Evolutionary conservation across 2,888 invertebrate species (phyloP), one percentile per base, ranked within the genome.

Genomic region (Euzophera pinguis): DNA sequence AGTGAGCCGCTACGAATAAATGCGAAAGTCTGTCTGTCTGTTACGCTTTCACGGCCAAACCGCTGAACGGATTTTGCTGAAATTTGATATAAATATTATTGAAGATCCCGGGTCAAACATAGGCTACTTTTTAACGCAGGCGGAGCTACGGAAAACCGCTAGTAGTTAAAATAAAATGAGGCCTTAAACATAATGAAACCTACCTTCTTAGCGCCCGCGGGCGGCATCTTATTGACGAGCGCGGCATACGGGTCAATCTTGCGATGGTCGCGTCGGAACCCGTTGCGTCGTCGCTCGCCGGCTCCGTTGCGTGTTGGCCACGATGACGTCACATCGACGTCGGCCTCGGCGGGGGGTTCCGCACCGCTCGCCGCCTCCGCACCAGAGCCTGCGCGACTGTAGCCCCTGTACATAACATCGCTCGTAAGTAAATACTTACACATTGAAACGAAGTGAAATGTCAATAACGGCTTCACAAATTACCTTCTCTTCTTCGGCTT

Each of bases 401-500:
- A 84, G 32, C 86, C 84, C 74, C 89, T 88, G 69, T 0, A 12
- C 14, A 35, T n/a, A n/a, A n/a, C n/a, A n/a, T n/a, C n/a, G n/a
- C n/a, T n/a, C n/a, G 22, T 22, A 22, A 22, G 22, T 22, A 22
- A 22, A 22, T 3, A 22, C 5, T 22, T 22, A 22, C 22, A 22
- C 22, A 22, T 22, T 3, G 22, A n/a, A n/a, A 22, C 22, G 22
- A 22, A 22, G 3, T 3, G 5, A 22, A 22, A 22, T 22, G 22
- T 22, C 22, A 22, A 22, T 22, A 22, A 22, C 22, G 22, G 5
- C 22, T 3, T 3, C 2, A 22, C 29, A 29, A 29, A 34, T 10
- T 14, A 88, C 90, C 85, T 81, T 82, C 73, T 84, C 67, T 86
- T 90, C 71, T 84, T 89, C 54, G 81, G 88, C 75, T 90, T 90